A percentile compares a stretch with the other conserved stretches of the same genome.
These are phyloP conservation scores for Rallus limicola DNA, from an alignment of 2,113 vertebrate species.

Conservation along the genomic window DNA sequence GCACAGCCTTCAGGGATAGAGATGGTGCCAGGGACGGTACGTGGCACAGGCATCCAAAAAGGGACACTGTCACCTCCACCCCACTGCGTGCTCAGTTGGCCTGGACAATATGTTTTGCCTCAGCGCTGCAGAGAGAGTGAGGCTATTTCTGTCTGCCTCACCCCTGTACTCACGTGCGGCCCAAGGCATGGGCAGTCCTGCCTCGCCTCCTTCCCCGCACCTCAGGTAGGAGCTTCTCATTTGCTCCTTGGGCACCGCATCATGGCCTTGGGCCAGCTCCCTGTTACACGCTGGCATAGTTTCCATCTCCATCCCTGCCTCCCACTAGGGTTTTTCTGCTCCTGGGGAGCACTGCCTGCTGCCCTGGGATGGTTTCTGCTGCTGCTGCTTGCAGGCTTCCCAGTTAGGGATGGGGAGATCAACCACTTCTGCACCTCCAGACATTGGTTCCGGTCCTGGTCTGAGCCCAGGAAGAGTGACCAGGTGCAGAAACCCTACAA, in stretches of 20 bases:
- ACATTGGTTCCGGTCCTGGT: background rate
- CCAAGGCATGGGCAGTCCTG: background rate
- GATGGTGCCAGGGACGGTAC: background rate
- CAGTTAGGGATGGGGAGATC: rapidly evolving
- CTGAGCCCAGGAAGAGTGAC: background rate
- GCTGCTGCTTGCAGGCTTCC: background rate
- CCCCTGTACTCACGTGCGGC: rapidly evolving
- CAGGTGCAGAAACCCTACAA: background rate
- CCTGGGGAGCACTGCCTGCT: background rate
- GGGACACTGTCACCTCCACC: background rate
- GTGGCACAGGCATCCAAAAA: background rate
- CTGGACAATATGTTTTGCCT: rapidly evolving
- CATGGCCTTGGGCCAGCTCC: slow-evolving; percentile 48
- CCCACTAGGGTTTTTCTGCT: background rate
- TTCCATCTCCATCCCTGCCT: background rate
- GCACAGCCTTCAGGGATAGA: background rate
- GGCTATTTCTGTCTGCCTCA: background rate
- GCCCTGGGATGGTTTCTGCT: rapidly evolving
- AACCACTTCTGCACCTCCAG: background rate
- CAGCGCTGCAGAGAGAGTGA: background rate
- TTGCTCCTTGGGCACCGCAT: slow-evolving; percentile 56
- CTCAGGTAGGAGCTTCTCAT: slow-evolving; percentile 57
- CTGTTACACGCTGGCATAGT: background rate
- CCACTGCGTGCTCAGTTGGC: rapidly evolving
- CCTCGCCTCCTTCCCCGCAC: rapidly evolving